Evolutionary conservation across 2,797 vertebrate genomes (phyloP).

Genomic region (Onychomys torridus): DNA sequence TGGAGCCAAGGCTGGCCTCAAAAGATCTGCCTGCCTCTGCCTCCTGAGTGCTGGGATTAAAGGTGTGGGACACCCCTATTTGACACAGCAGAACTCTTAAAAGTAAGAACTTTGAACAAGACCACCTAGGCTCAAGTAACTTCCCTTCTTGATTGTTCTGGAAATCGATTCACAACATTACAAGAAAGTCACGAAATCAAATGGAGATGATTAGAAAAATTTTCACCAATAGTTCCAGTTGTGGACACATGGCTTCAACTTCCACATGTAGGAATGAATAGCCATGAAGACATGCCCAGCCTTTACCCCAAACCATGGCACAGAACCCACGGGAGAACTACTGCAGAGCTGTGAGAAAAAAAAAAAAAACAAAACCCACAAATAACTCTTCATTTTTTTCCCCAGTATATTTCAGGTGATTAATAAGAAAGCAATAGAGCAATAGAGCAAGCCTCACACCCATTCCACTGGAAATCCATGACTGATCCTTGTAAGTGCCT

Average conservation of each 20-base stretch:
- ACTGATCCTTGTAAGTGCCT: background rate
- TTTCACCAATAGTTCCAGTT: background rate
- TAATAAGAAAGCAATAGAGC: background rate
- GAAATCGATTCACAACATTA: background rate
- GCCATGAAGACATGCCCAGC: background rate
- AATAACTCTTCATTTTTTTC: background rate
- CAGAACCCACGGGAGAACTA: background rate
- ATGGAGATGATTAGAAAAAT: background rate
- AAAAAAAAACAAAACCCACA: background rate
- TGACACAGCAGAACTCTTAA: background rate
- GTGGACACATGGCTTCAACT: background rate
- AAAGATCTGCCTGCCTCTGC: background rate
- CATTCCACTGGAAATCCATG: background rate
- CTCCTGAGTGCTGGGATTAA: background rate
- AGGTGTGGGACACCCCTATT: rapidly evolving
- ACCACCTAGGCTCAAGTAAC: background rate
- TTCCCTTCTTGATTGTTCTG: background rate
- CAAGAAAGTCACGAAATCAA: background rate
- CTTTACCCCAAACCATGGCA: background rate
- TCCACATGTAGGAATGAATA: background rate
- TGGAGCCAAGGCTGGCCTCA: background rate
- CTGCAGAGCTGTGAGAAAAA: background rate
- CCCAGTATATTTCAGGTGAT: background rate
- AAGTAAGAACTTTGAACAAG: background rate
- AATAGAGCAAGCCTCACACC: background rate